Percentiles rank a stretch among this genome's conserved stretches.
These are phyloP conservation scores for Odocoileus virginianus DNA, from an alignment of 2,113 vertebrate species.

Conservation along the genomic window DNA sequence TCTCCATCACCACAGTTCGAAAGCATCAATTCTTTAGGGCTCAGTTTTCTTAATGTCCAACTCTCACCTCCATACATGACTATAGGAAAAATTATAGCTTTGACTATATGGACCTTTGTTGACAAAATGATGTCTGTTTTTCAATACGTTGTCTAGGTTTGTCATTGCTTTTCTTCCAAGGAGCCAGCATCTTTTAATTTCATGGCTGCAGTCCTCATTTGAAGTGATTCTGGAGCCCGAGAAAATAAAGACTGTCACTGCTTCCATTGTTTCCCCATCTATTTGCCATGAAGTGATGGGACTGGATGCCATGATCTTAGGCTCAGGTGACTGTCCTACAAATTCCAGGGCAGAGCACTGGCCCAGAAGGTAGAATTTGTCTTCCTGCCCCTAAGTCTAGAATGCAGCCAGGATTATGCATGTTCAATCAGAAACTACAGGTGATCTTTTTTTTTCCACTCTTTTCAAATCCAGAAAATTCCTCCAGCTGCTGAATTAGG, in stretches of 20 bases:
- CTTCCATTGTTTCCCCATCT: not conserved
- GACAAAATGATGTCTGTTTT: not conserved
- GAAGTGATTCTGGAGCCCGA: not conserved
- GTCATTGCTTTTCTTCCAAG: not conserved
- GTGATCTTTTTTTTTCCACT: not conserved
- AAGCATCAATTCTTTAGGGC: not conserved
- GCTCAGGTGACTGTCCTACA: not conserved
- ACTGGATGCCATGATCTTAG: not conserved
- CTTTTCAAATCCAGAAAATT: not conserved
- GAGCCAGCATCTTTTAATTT: not conserved
- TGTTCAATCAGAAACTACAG: not conserved
- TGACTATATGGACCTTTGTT: not conserved
- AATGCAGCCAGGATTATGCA: not conserved
- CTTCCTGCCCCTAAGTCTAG: not conserved
- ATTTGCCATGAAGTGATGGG: not conserved
- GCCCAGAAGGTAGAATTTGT: not conserved
- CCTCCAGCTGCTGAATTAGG: not conserved
- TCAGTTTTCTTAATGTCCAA: not conserved
- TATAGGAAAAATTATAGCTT: not conserved
- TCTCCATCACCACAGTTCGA: not conserved
- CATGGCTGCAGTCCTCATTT: not conserved
- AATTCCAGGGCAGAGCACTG: rapidly evolving
- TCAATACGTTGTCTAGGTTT: not conserved
- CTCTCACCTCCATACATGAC: not conserved
- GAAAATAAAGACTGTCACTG: not conserved